phyloP scores from a whole-genome alignment of 2,113 vertebrate species.

The Caranx melampygus region DNA sequence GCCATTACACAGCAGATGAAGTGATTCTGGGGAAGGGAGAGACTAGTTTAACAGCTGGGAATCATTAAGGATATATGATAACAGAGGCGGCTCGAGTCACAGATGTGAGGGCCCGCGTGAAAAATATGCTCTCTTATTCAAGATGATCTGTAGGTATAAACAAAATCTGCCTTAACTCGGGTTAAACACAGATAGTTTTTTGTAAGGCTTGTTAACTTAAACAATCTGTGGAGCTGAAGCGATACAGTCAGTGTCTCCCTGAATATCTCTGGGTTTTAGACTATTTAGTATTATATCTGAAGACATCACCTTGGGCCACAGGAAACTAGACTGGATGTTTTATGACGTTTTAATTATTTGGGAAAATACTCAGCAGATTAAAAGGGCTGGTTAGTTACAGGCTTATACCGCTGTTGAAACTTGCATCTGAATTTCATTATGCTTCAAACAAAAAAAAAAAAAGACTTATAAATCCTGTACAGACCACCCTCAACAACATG shows the following conservation, averaged over 20 bases:
- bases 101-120: conserved; percentile 27
- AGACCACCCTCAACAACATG: not conserved
- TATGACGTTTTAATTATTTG: not conserved
- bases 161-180: not conserved
- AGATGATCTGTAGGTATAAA: not conserved
- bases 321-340: not conserved
- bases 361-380: not conserved
- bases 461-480: not conserved
- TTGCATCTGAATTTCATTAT: conserved; percentile 8
- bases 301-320: not conserved
- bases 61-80: conserved; percentile 33
- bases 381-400: not conserved
- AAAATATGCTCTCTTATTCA: conserved; percentile 11
- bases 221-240: no score
- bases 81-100: conserved; percentile 3
- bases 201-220: not conserved
- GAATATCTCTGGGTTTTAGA: not conserved
- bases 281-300: not conserved
- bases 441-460: no score
- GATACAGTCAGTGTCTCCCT: not conserved
- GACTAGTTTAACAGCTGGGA: conserved; percentile 54
- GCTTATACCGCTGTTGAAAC: not conserved
- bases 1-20: conserved; percentile 55
- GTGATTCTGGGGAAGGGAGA: conserved; percentile 16
- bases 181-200: not conserved